Conservation (phyloP, 30 jellyfish, hydroid and myxozoan genomes). For the Chironex yamaguchii region DNA sequence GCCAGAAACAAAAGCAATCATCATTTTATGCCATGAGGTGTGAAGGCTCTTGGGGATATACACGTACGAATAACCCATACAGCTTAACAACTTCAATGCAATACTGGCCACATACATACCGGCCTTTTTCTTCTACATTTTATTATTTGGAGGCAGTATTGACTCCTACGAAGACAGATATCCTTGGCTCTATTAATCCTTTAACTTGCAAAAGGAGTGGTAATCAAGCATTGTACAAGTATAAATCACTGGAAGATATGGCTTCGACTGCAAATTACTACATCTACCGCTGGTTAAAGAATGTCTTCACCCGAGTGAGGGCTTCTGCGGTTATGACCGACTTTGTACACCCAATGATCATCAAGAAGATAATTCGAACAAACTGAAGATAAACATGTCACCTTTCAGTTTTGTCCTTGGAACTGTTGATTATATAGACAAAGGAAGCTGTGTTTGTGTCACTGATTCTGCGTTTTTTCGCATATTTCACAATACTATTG, state of each 20-base stretch:
- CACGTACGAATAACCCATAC: not conserved
- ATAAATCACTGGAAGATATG: not conserved
- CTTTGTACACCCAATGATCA: not conserved
- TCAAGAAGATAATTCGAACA: not conserved
- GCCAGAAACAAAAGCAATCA: too few species aligned
- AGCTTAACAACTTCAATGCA: not conserved
- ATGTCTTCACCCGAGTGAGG: not conserved
- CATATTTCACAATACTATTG: too few species aligned
- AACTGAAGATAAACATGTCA: too few species aligned
- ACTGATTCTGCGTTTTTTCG: too few species aligned
- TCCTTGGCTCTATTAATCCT: not conserved
- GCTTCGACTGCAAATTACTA: not conserved
- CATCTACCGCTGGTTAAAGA: not conserved
- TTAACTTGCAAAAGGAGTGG: constrained; percentile 6
- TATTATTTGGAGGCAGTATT: not conserved
- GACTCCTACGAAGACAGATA: not conserved
- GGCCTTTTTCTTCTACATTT: not conserved
- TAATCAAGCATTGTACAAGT: not conserved
- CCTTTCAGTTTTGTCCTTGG: too few species aligned
- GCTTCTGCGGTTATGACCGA: constrained; percentile 15
- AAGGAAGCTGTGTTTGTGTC: too few species aligned
- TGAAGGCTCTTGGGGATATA: not conserved
- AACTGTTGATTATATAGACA: too few species aligned
- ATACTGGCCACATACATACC: not conserved
- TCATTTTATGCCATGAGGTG: too few species aligned